Evolutionary conservation across 2,888 invertebrate species (phyloP), one percentile per base, ranked within the genome.

Genomic region (Ectropis crepuscularia): DNA sequence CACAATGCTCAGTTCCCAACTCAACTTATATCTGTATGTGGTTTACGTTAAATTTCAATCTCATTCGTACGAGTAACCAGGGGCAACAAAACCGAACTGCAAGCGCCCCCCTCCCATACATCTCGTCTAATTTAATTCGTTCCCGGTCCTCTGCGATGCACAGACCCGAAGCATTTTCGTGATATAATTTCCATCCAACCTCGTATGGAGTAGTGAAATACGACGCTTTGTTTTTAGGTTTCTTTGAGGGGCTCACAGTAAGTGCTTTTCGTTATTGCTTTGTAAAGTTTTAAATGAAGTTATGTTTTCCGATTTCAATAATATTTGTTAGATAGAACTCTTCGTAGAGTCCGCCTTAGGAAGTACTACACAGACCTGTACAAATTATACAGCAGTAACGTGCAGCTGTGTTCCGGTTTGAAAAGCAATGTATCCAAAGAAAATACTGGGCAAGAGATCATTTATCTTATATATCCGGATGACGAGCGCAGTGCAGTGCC

Each of bases 71-170:
- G 50, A 58, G 64, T 62, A 63, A 61, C 70, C 55, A 62, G 49
- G 50, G 59, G 53, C 62, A 69, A 69, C 65, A 71, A 69, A 65
- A 69, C 57, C 59, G 57, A 66, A 71, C 64, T 67, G 58, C 66
- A 63, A 61, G 61, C 61, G 57, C 70, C 69, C 61, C 69, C 16
- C 41, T 9, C 61, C 62, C 53, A 68, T 72, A 70, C 57, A 68
- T 73, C 73, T 67, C 63, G 51, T 61, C 74, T 78, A 78, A 79
- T 78, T 79, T 73, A 75, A 79, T 79, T 76, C 71, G 64, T 70
- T 69, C 70, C 69, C 72, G 63, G 69, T 69, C 70, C 75, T 74
- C 72, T 70, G 70, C 72, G 55, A 68, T 74, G 69, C 71, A 75
- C 74, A 64, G 64, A 67, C 70, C 67, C 54, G 58, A 64, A 65